Evolutionary conservation across 2,113 vertebrate species (phyloP).

Genomic region (Tychaedon coryphoeus): DNA sequence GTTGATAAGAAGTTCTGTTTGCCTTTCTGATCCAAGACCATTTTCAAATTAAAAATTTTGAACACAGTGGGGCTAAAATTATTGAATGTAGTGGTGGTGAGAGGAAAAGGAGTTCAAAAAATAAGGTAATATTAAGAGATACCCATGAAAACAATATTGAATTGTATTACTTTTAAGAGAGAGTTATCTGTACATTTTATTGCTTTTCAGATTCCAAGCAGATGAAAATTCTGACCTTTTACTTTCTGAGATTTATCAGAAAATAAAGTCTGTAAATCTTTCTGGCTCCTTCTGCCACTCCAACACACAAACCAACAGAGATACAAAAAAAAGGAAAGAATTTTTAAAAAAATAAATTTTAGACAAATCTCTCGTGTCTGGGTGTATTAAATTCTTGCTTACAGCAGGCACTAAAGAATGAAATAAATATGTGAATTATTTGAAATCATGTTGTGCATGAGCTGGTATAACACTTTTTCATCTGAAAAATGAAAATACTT

Average conservation of each 20-base stretch:
- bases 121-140: neutral
- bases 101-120: neutral
- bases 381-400: neutral
- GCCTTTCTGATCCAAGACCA: neutral
- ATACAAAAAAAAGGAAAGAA: neutral
- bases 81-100: fast-evolving
- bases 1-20: neutral
- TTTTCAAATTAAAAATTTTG: neutral
- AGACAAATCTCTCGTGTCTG: neutral
- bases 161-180: neutral
- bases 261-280: neutral
- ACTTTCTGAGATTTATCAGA: neutral
- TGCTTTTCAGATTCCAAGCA: neutral
- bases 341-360: neutral
- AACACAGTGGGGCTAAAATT: neutral
- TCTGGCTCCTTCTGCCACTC: neutral
- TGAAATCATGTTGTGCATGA: neutral
- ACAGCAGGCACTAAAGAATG: neutral
- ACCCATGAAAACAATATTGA: neutral
- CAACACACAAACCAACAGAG: neutral
- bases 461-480: neutral
- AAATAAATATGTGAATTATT: neutral
- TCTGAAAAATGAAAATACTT: neutral
- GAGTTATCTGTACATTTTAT: neutral
- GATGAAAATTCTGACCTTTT: neutral